Base-by-base conservation (phyloP, 2,888 invertebrate species). In the Sericinus montela region DNA sequence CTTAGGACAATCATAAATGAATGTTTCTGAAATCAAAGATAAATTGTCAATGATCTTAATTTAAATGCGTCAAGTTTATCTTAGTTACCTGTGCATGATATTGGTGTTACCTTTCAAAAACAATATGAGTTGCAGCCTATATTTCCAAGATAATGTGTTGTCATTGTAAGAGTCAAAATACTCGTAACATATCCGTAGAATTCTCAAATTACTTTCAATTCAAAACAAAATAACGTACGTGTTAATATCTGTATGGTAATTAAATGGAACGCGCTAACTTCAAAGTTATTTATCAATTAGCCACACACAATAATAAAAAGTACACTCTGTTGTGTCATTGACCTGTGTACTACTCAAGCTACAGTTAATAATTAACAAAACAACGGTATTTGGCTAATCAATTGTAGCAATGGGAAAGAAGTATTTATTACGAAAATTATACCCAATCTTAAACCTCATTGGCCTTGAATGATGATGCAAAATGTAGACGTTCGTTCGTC, bases 331-430 rank as follows among this genome's bases (percentile, higher is more conserved):
- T 55, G 58, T 54, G 80, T 71, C 75, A 63, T 37, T 70, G 77
- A 82, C 77, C 81, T 67, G 67, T 64, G 58, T 69, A 72, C 76
- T 75, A 77, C 74, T 66, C 70, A 62, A 67, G 69, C 71, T 73
- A 79, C 78, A 72, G 79, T 72, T 79, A 73, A 73, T 75, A 79
- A 81, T 80, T 80, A 79, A 75, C 69, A 68, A 78, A 73, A 80
- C 80, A 82, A 80, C 80, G 80, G 80, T 80, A 75, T 63, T 60
- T 57, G 59, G 55, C 52, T 63, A 63, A 65, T 66, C 63, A 67
- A 59, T 54, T 50, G 56, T 62, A 53, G 58, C 69, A 68, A 51
- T 34, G 48, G 28, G 44, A 37, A 50, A 53, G 55, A 59, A 56
- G 55, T 56, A 54, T 47, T 16, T 47, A 19, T 53, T 19, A 16